Evolutionary conservation across 92 coral and sea anemone genomes (phyloP).

Genomic region (Parazoanthus atlanticus): DNA sequence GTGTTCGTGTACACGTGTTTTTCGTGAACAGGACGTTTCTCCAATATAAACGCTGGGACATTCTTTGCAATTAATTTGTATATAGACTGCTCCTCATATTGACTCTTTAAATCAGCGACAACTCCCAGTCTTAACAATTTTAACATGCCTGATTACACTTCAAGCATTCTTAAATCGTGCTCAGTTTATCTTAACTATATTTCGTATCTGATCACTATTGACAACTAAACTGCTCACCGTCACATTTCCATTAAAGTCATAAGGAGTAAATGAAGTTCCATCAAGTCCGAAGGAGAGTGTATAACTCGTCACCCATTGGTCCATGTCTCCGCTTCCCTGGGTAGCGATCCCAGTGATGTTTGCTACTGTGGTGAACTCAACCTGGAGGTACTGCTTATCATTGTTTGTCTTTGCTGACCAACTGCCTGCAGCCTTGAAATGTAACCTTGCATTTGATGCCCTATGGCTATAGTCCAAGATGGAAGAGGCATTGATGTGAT

Average conservation of each 20-base stretch:
- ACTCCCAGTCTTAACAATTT: too few relatives aligned
- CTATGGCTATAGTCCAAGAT: not conserved
- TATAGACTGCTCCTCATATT: too few relatives aligned
- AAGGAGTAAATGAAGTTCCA: not conserved
- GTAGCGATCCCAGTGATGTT: slow-evolving; percentile 22
- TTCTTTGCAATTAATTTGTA: too few relatives aligned
- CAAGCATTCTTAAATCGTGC: too few relatives aligned
- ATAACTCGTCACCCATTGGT: slow-evolving; percentile 8
- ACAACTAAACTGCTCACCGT: not conserved
- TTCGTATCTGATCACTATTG: too few relatives aligned
- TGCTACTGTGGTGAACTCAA: not conserved
- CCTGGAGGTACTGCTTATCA: slow-evolving; percentile 12
- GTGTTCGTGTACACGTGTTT: too few relatives aligned
- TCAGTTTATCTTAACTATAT: too few relatives aligned
- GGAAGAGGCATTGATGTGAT: slow-evolving; percentile 2
- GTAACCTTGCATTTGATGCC: slow-evolving; percentile 19
- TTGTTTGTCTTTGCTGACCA: not conserved
- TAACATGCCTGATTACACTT: too few relatives aligned
- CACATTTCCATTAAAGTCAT: slow-evolving; percentile 4
- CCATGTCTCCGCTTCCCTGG: slow-evolving; percentile 4
- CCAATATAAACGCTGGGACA: too few relatives aligned
- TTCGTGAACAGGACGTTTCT: too few relatives aligned
- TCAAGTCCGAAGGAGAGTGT: not conserved
- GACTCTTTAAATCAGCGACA: too few relatives aligned
- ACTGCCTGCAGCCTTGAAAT: slow-evolving; percentile 10